Evolutionary conservation across 1,140 invertebrate species (phyloP), one percentile per base, ranked within the genome.

Genomic region (Pogonomyrmex barbatus): DNA sequence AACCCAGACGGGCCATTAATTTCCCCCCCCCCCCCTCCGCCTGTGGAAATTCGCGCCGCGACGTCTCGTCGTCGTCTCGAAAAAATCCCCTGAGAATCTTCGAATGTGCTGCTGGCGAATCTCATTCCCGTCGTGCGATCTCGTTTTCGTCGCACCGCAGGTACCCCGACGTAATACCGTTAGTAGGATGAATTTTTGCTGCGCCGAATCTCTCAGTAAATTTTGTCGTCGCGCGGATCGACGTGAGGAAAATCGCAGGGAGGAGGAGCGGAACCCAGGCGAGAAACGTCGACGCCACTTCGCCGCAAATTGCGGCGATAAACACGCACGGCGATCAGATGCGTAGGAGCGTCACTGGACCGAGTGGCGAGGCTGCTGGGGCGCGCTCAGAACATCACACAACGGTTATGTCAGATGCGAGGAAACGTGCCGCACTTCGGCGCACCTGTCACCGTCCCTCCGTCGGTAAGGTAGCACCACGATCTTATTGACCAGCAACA

Each of bases 391-490:
- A 79, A 79, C 77, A 68, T 81, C 78, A 56, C 47, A 54, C 47
- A 24, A 81, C 63, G 36, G 24, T 81, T 81, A 81, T 68, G 78
- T 81, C 63, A 81, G 47, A 67, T 30, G 50, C 47, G 60, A n/a
- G 24, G 36, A 54, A 45, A 56, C 47, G 30, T 33, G 36, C 63
- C 36, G 36, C 50, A 42, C 5, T 9, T 65, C 33, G 47, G n/a
- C 5, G 47, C 24, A 79, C 54, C 60, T 65, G 60, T 78, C 76
- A 65, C 60, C 56, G 68, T 24, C 24, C 24, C 24, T n/a, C 65
- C 17, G 39, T 8, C 42, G 6, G n/a, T 30, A 62, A 62, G 33
- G 33, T 62, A 3, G 9, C 24, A 0, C 24, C 24, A 24, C 24
- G 24, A 24, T 24, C 24, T 24, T 24, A 24, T 24, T 0, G 24